Evolutionary conservation across 2,888 invertebrate species (phyloP).

Genomic region (Magallana nippona): DNA sequence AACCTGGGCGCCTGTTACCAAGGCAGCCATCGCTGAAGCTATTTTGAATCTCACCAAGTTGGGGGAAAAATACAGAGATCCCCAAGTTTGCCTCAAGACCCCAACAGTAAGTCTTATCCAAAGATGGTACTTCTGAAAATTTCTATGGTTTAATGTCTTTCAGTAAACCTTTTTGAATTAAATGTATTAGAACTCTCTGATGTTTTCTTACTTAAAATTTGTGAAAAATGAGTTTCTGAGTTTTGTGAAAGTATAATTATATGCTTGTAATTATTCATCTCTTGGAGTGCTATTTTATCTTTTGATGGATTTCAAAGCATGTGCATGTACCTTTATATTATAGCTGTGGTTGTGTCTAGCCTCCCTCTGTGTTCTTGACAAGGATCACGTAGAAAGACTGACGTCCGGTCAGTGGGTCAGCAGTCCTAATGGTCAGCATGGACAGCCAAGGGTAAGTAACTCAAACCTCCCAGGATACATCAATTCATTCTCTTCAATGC

Average conservation of each 20-base stretch:
- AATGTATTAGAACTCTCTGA: too few species aligned
- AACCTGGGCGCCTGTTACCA: conserved; percentile 92
- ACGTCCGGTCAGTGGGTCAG: conserved; percentile 88
- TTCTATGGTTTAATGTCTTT: not conserved
- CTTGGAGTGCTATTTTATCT: too few species aligned
- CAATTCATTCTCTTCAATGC: not conserved
- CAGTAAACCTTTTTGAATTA: too few species aligned
- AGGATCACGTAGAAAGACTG: conserved; percentile 91
- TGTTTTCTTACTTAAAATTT: too few species aligned
- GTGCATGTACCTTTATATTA: conserved; percentile 28
- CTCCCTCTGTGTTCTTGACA: conserved; percentile 94
- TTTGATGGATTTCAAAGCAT: not conserved
- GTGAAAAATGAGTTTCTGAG: too few species aligned
- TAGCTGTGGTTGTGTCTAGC: conserved; percentile 92
- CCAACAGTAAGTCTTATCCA: conserved; percentile 84
- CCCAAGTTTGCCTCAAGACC: conserved; percentile 89
- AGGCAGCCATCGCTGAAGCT: conserved; percentile 92
- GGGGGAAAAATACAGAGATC: conserved; percentile 87
- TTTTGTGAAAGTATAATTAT: too few species aligned
- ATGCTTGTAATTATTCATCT: too few species aligned
- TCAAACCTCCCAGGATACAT: not conserved
- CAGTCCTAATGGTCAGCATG: conserved; percentile 81
- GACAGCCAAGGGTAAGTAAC: conserved; percentile 81
- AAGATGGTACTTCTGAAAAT: not conserved
- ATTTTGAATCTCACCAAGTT: conserved; percentile 91